Evolutionary conservation across 2,888 invertebrate species (phyloP), one percentile per base, ranked within the genome.

Genomic region (Druceiella hillmani): DNA sequence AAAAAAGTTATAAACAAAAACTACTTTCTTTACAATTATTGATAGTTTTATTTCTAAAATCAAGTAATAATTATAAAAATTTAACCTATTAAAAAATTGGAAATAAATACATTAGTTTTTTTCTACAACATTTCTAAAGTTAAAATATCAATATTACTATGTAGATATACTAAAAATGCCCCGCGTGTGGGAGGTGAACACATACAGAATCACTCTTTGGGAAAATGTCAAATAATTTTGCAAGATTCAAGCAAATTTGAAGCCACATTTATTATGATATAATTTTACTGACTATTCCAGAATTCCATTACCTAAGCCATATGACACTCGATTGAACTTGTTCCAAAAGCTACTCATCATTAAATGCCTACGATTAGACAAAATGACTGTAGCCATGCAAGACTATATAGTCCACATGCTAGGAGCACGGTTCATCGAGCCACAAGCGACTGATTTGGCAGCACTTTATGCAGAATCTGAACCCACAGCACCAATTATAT

Each of bases 281-380:
- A 5, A 10, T 27, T 35, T 15, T 16, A 39, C n/a, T 10, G 14
- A 16, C 66, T 66, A 10, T 34, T 68, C 52, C 52, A 81, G 81
- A 43, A 63, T 79, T 36, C 57, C 65, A 0, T 63, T 85, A 17
- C 91, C 92, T 0, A 68, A 72, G 6, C 79, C 79, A 0, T 76
- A 86, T 72, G 68, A 84, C 2, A 57, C 59, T 1, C 70, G 71
- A 25, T 62, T 85, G 10, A 78, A 80, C 40, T 59, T 74, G 2
- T 89, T 93, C 58, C 83, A 90, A 55, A 85, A 81, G 55, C 71
- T 93, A 44, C 64, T 91, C 1, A 66, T 92, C 1, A 57, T 93
- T 1, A 84, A 89, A 52, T 83, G 85, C 45, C 57, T 93, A 2
- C 74, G 93, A 1, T 86, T 90, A 0, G 93, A 93, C 56, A 92